These are phyloP conservation scores for Myripristis murdjan DNA, from an alignment of 2,797 vertebrate genomes.

Conservation along the genomic window DNA sequence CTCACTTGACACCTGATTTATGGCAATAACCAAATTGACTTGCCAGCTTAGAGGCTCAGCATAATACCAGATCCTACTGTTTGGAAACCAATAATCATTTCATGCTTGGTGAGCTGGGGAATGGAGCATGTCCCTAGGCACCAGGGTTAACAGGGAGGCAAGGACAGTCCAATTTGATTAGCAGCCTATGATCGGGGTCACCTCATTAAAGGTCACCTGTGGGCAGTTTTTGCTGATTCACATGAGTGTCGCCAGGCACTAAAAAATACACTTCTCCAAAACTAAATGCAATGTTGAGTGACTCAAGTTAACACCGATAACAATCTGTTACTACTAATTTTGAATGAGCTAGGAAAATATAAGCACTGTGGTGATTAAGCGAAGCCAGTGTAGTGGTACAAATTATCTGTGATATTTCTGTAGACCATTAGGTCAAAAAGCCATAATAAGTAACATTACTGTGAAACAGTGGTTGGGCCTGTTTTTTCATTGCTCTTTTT, in stretches of 20 bases:
- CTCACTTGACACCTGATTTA: slow-evolving; percentile 60
- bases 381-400: too few species aligned
- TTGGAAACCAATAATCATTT: slow-evolving; percentile 74
- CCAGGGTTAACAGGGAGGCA: slow-evolving; percentile 57
- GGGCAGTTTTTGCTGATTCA: slow-evolving; percentile 17
- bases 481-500: too few species aligned
- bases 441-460: too few species aligned
- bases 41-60: slow-evolving; percentile 52
- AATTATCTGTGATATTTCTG: too few species aligned
- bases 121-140: slow-evolving; percentile 55
- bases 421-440: too few species aligned
- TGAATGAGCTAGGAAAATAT: neutral
- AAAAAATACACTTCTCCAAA: neutral
- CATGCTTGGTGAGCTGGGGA: slow-evolving; percentile 69
- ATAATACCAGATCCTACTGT: slow-evolving; percentile 63
- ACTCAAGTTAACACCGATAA: neutral
- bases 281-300: neutral
- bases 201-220: slow-evolving; percentile 52
- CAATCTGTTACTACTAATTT: neutral
- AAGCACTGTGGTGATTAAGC: neutral
- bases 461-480: too few species aligned
- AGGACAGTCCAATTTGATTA: slow-evolving; percentile 65
- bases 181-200: slow-evolving; percentile 39
- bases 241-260: neutral
- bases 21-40: slow-evolving; percentile 57